Conservation (phyloP, 2,888 invertebrate genomes). For the Acleris laterana region DNA sequence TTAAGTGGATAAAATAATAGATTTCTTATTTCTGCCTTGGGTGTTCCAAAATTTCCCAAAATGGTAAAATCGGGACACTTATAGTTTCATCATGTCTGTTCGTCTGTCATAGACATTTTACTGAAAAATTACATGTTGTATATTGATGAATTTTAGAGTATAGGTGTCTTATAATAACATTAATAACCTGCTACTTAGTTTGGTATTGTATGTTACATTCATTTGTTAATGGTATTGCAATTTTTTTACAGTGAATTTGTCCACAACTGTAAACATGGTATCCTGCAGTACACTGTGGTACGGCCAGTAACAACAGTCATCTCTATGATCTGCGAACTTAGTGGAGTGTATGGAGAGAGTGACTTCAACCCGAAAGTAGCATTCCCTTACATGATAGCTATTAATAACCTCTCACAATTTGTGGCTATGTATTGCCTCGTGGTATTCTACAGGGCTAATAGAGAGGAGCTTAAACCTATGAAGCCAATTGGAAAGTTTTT, state of each 20-base stretch:
- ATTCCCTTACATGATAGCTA: constrained; percentile 94
- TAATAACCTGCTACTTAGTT: too few relatives aligned
- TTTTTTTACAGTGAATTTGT: constrained; percentile 90
- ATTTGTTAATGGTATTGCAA: background rate
- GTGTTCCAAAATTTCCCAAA: too few relatives aligned
- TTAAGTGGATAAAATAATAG: too few relatives aligned
- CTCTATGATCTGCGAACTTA: constrained; percentile 94
- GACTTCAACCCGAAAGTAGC: constrained; percentile 93
- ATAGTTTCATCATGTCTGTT: too few relatives aligned
- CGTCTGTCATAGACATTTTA: too few relatives aligned
- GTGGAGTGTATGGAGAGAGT: constrained; percentile 95
- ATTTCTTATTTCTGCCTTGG: too few relatives aligned
- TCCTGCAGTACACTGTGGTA: constrained; percentile 96
- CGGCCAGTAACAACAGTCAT: constrained; percentile 95
- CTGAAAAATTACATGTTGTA: too few relatives aligned
- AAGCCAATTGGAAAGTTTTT: constrained; percentile 97
- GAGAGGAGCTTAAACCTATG: constrained; percentile 94
- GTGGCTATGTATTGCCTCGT: constrained; percentile 98
- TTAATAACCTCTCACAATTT: constrained; percentile 97
- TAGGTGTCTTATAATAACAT: too few relatives aligned
- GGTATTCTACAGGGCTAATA: constrained; percentile 95
- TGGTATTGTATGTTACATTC: too few relatives aligned
- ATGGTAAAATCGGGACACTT: too few relatives aligned
- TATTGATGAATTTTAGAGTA: too few relatives aligned
- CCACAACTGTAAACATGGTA: constrained; percentile 98